These are phyloP conservation scores for Ophraella communa DNA, from an alignment of 2,888 invertebrate species.

Conservation along the genomic window DNA sequence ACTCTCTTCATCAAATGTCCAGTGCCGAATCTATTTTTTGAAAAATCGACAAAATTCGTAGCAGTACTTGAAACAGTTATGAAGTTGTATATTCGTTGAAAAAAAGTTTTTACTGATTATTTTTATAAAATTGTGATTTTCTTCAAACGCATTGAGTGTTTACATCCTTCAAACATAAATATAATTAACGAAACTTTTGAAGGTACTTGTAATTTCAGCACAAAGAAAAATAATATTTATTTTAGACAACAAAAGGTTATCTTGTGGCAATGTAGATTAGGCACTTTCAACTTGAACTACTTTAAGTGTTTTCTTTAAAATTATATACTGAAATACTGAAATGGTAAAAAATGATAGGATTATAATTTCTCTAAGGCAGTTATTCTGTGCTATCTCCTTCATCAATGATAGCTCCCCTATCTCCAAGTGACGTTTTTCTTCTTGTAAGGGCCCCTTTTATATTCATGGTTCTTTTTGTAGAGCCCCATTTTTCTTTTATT, in stretches of 20 bases:
- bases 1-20: background rate
- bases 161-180: no score
- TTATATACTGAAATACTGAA: background rate
- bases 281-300: background rate
- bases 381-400: slow-evolving; percentile 54
- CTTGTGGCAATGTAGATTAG: background rate
- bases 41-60: no score
- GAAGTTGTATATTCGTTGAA: no score
- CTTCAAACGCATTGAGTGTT: no score
- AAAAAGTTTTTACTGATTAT: no score
- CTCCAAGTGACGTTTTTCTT: slow-evolving; percentile 55
- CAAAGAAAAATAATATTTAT: background rate
- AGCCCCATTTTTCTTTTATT: slow-evolving; percentile 68
- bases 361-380: background rate
- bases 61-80: no score
- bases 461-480: slow-evolving; percentile 58
- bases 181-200: no score
- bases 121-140: no score
- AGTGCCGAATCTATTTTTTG: no score
- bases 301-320: background rate
- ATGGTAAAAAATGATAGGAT: background rate
- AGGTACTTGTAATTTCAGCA: no score
- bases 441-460: slow-evolving; percentile 54
- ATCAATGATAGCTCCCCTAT: slow-evolving; percentile 57
- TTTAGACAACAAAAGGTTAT: no score